Percentiles rank a stretch among this genome's conserved stretches.
Evolutionary conservation across 2,888 invertebrate genomes (phyloP).

Genomic region (Schizaphis graminum): DNA sequence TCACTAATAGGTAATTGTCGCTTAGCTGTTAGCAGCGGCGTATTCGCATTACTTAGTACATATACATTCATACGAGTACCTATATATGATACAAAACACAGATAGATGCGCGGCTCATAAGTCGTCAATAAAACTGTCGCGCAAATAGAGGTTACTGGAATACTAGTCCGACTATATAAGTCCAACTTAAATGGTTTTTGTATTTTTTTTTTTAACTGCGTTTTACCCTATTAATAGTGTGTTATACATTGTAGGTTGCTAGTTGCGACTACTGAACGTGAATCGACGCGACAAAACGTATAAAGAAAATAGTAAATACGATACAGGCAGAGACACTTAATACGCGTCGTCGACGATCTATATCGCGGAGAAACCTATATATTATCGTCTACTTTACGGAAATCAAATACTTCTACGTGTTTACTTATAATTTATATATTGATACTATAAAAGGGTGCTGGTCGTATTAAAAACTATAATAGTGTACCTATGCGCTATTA

Average conservation of each 20-base stretch:
- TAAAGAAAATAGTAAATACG: neutral
- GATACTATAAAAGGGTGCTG: neutral
- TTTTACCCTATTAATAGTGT: neutral
- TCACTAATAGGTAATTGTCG: constrained; percentile 2
- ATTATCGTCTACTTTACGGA: neutral
- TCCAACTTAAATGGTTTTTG: neutral
- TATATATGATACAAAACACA: neutral
- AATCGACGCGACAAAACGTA: constrained; percentile 4
- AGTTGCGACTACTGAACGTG: neutral
- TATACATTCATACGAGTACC: neutral
- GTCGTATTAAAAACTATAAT: neutral
- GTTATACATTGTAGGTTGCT: neutral
- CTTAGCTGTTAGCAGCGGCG: neutral
- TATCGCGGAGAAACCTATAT: neutral
- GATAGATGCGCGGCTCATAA: neutral
- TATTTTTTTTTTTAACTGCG: neutral
- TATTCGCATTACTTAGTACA: neutral
- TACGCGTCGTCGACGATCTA: neutral
- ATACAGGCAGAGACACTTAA: neutral
- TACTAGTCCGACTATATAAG: constrained; percentile 12
- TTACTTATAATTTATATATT: too few species aligned
- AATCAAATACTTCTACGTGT: neutral
- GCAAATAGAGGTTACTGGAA: constrained; percentile 49
- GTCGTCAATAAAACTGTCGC: neutral
- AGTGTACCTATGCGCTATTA: neutral